Evolutionary conservation across 2,797 vertebrate species (phyloP), one percentile per base, ranked within the genome.

Genomic region (Megaceryle alcyon): DNA sequence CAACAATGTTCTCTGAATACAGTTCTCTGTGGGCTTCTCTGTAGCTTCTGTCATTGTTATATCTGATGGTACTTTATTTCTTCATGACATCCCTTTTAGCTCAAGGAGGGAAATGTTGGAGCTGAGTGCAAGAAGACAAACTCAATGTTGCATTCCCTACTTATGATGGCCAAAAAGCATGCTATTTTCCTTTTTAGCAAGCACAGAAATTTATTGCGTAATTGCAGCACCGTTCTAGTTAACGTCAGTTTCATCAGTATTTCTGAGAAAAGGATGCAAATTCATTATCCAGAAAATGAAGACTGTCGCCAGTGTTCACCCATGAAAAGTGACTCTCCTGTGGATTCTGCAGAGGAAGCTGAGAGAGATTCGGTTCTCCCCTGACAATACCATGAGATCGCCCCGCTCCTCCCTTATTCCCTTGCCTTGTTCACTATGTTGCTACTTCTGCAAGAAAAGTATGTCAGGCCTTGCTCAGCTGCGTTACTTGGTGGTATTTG

Each of bases 401-500:
- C 29, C 10, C n/a, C 39, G 7, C 14, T 88, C 54, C 33, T 51
- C 53, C 29, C 29, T 12, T n/a, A 43, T 33, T 70, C 25, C 35
- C n/a, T 82, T 64, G 25, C 25, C 31, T 48, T 5, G 3, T 84
- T 90, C 46, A 0, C 21, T 76, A 0, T 21, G 26, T 69, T 81
- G 29, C 39, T 75, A 2, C 65, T 68, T 48, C 51, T 85, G 41
- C 5, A 21, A 35, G 44, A 48, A 29, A 37, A 78, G 44, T 23
- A 9, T 3, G 1, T 41, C 35, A 81, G 44, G 18, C 39, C 51
- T 65, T 65, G 18, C 46, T n/a, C 66, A 78, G 0, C 46, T 69
- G 65, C 56, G 26, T 51, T 33, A 9, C n/a, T 81, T 11, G 29
- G 1, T 39, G 43, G 2, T 48, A 9, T 28, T 49, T 1, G 0